Conservation (phyloP, 2,888 invertebrate genomes). For the Mellilla xanthometata region DNA sequence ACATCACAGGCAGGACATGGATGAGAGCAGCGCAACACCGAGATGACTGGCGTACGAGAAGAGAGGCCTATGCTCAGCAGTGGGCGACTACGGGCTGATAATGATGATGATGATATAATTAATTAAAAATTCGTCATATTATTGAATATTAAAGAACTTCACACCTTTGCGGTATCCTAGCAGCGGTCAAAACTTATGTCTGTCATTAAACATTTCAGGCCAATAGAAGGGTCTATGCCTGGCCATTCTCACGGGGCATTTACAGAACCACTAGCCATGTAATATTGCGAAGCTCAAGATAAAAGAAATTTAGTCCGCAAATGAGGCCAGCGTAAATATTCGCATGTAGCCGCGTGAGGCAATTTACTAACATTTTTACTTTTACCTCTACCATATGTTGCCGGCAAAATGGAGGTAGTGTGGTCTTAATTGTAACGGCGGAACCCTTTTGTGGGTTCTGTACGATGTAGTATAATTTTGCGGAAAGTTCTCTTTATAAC, state of each 20-base stretch:
- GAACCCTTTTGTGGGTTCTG: constrained; percentile 43
- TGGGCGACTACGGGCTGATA: too few relatives aligned
- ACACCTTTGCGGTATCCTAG: too few relatives aligned
- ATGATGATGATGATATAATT: too few relatives aligned
- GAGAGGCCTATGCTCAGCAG: too few relatives aligned
- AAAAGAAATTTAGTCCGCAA: constrained; percentile 34
- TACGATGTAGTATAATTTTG: constrained; percentile 44
- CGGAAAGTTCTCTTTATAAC: constrained; percentile 37
- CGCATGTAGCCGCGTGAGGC: constrained; percentile 28
- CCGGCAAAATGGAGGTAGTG: constrained; percentile 34
- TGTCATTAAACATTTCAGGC: too few relatives aligned
- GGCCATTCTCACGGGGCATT: constrained; percentile 7
- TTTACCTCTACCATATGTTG: constrained; percentile 47
- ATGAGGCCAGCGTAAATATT: constrained; percentile 35
- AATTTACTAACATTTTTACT: constrained; percentile 47
- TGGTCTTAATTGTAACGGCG: constrained; percentile 47
- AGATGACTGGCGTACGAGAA: too few relatives aligned
- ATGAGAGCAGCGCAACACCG: too few relatives aligned
- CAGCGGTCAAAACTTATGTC: too few relatives aligned
- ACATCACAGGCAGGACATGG: too few relatives aligned
- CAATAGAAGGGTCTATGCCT: background rate
- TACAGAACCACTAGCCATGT: constrained; percentile 22
- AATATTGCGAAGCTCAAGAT: constrained; percentile 18
- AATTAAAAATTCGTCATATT: too few relatives aligned
- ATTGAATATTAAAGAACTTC: too few relatives aligned